Evolutionary conservation across 2,113 vertebrate genomes (phyloP).

Genomic region (Aegithalos caudatus): DNA sequence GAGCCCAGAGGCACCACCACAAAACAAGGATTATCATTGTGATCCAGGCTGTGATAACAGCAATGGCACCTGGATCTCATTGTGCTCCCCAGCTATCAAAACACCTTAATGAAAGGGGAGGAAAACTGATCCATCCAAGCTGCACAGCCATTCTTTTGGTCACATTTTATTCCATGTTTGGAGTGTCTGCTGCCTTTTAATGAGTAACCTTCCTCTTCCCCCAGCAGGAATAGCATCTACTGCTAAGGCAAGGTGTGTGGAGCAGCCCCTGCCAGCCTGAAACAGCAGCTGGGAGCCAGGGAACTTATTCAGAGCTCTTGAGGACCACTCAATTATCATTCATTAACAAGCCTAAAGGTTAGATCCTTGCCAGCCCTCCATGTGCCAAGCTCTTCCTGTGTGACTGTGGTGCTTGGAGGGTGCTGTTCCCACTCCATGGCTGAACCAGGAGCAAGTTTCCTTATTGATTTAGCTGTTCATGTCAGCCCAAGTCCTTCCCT

Average conservation of each 20-base stretch:
- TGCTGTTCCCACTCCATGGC: background rate
- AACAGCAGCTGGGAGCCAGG: background rate
- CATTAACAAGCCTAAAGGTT: slow-evolving; percentile 33
- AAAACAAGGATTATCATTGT: background rate
- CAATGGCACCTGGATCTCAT: background rate
- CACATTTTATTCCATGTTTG: background rate
- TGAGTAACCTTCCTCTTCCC: background rate
- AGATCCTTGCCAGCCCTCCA: background rate
- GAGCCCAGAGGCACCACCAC: background rate
- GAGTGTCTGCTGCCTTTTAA: slow-evolving; percentile 12
- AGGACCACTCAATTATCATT: slow-evolving; percentile 39
- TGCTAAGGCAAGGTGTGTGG: background rate
- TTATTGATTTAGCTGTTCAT: slow-evolving; percentile 26
- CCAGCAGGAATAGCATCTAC: background rate
- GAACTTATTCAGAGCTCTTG: background rate
- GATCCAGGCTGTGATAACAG: background rate
- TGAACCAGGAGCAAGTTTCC: background rate
- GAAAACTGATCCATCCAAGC: background rate
- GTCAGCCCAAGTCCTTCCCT: background rate
- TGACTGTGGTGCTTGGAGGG: background rate
- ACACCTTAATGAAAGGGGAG: background rate
- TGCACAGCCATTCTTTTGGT: background rate
- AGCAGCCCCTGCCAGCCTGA: background rate
- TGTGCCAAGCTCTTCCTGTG: background rate
- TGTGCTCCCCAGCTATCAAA: background rate